Evolutionary conservation across 2,113 vertebrate genomes (phyloP), one percentile per base, ranked within the genome.

Genomic region (Callithrix jacchus): DNA sequence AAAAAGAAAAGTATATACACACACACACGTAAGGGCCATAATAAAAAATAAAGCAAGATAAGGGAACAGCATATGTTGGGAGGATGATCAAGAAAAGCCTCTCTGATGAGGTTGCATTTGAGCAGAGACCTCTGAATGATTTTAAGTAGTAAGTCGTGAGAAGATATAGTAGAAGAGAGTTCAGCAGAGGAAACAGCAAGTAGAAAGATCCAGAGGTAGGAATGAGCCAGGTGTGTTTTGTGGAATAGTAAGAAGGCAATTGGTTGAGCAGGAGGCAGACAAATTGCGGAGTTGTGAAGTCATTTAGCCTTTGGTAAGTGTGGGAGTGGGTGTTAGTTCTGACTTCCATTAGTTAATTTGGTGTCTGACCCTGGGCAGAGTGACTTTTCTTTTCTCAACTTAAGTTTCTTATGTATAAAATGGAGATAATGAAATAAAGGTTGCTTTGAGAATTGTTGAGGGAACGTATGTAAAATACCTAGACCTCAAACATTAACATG

Each of bases 401-500:
- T 52, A 77, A 91, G 93, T 85, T 81, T 68, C 35, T 95, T 95
- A 32, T 77, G 45, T 93, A 9, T 45, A 85, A 95, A 88, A 91
- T 61, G 49, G 82, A 92, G 86, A 52, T 90, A 47, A 68, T 91
- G 71, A 64, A 82, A 68, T 71, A 90, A 82, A 86, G 23, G 10
- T 42, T 96, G 14, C 86, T 40, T 91, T 81, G 52, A 93, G 49
- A 95, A 61, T 96, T 80, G 94, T 77, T 74, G 49, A 93, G 64
- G 84, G 40, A 94, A 85, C 71, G 8, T 83, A 10, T 92, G 4
- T 77, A 89, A 90, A 90, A 54, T 16, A 86, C 20, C 23, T 87
- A 76, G 71, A 77, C 9, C 32, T 93, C 42, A 27, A 6, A 90
- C 12, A 37, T 71, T 90, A 64, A 85, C 8, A 56, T 45, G 73